These are phyloP conservation scores for Invenusta paracnida DNA, from an alignment of 2,888 invertebrate species.

Conservation along the genomic window DNA sequence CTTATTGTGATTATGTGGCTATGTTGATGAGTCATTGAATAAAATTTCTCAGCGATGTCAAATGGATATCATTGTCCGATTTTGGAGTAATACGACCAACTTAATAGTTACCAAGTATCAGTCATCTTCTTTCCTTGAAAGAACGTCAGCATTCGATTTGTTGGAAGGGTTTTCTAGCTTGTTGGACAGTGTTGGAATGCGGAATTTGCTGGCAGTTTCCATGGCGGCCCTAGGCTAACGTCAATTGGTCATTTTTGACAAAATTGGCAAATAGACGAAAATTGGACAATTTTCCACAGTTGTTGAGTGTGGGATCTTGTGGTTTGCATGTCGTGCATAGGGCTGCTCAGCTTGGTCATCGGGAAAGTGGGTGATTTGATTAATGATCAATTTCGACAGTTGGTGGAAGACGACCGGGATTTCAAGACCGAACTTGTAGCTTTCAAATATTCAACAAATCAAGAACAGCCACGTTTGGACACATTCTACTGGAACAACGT, in stretches of 20 bases:
- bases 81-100: neutral
- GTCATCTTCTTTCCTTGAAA: neutral
- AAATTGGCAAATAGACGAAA: neutral
- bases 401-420: neutral
- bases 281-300: neutral
- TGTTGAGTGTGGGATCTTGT: neutral
- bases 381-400: neutral
- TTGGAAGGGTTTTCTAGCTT: neutral
- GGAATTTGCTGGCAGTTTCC: neutral
- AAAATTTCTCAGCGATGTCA: neutral
- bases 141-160: neutral
- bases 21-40: slow-evolving; percentile 14
- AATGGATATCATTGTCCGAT: slow-evolving; percentile 25
- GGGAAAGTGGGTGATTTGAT: neutral
- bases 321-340: neutral
- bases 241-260: neutral
- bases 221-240: neutral
- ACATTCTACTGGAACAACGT: neutral
- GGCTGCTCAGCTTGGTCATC: neutral
- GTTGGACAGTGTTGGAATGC: neutral
- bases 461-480: neutral
- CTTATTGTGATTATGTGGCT: neutral
- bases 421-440: neutral
- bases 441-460: neutral
- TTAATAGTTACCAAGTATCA: neutral